A percentile compares a stretch with the other conserved stretches of the same genome.
phyloP scores from a whole-genome alignment of 2,113 vertebrate genomes.

The Notothenia coriiceps region DNA sequence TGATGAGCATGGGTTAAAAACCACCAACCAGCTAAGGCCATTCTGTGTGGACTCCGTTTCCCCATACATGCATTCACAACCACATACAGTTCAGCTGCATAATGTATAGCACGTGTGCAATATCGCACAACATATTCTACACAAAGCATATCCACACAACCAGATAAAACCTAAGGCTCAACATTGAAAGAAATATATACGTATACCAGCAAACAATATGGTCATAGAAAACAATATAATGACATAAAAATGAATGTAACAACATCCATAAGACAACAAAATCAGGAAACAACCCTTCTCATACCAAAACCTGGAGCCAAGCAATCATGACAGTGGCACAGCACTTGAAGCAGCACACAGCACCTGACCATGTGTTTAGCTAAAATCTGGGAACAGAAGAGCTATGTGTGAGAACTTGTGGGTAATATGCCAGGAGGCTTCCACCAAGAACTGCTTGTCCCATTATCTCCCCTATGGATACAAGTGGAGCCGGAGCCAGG shows the following conservation, averaged over 20 bases:
- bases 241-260: background rate
- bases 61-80: no score
- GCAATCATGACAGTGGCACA: conserved; percentile 50
- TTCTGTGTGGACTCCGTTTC: no score
- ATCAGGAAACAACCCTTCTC: background rate
- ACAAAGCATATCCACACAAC: no score
- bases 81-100: no score
- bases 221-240: background rate
- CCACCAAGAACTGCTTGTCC: conserved; percentile 36
- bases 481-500: conserved; percentile 4
- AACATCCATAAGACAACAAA: no score
- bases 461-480: conserved; percentile 39
- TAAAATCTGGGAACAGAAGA: conserved; percentile 46
- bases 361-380: conserved; percentile 66
- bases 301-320: conserved; percentile 29
- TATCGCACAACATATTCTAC: no score
- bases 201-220: no score
- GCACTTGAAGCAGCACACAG: conserved; percentile 47
- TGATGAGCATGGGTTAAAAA: no score
- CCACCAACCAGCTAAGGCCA: no score
- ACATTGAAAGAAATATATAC: no score
- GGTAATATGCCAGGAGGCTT: conserved; percentile 57
- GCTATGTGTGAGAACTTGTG: conserved; percentile 42
- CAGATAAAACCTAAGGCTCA: no score
- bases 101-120: no score